These are phyloP conservation scores for Coelogynopora nodosa DNA, from an alignment of 2,888 invertebrate genomes.

Conservation along the genomic window DNA sequence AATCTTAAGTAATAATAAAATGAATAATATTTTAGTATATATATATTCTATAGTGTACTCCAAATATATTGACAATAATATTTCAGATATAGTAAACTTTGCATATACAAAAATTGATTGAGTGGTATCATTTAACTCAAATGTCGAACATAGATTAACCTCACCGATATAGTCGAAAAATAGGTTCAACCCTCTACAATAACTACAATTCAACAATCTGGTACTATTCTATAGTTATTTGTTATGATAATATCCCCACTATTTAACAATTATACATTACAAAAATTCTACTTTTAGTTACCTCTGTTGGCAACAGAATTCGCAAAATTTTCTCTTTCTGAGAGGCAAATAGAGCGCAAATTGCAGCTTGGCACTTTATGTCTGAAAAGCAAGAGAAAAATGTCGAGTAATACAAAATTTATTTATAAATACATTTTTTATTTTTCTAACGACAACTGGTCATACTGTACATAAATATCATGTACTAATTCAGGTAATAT, in stretches of 20 bases:
- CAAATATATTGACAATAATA: background rate
- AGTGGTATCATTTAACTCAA: background rate
- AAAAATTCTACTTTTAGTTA: background rate
- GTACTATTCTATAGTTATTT: background rate
- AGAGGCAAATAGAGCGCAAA: background rate
- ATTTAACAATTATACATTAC: background rate
- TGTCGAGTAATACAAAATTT: background rate
- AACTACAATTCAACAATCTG: background rate
- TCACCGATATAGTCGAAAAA: background rate
- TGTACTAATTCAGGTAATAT: background rate
- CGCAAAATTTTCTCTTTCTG: background rate
- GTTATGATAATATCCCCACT: background rate
- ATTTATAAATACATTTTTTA: background rate
- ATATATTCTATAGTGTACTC: no score
- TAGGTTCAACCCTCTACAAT: background rate
- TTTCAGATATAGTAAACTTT: background rate
- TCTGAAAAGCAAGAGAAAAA: background rate
- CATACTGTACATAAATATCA: background rate
- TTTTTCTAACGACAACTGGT: background rate
- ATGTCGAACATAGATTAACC: no score
- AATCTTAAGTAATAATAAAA: background rate
- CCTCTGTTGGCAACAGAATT: background rate
- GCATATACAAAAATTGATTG: background rate
- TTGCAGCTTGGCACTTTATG: no score
- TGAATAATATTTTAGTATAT: background rate